These are phyloP conservation scores for Dilophus febrilis DNA, from an alignment of 2,888 invertebrate genomes.

Conservation along the genomic window DNA sequence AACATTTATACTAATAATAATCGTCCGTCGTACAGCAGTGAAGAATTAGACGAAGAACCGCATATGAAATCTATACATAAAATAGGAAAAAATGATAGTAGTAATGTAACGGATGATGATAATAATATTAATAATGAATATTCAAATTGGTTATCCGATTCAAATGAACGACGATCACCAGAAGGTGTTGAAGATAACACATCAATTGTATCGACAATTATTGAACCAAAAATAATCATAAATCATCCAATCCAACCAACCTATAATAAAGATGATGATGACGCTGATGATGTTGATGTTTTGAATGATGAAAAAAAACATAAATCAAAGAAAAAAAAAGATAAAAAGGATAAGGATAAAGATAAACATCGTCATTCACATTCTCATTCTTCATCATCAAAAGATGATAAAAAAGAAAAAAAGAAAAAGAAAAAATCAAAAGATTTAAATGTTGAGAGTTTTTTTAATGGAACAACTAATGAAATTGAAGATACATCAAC, in stretches of 20 bases:
- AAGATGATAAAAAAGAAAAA: constrained; percentile 33
- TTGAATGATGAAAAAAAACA: constrained; percentile 30
- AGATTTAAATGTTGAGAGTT: constrained; percentile 4
- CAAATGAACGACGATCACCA: constrained; percentile 54
- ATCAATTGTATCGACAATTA: constrained; percentile 16
- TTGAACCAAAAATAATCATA: constrained; percentile 6
- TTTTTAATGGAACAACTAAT: background rate
- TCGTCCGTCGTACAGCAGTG: too few species aligned
- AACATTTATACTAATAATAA: too few species aligned
- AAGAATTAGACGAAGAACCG: too few species aligned
- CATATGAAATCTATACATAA: too few species aligned
- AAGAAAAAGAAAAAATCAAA: constrained; percentile 17
- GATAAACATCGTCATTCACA: constrained; percentile 29
- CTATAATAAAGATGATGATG: background rate
- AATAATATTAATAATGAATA: constrained; percentile 26
- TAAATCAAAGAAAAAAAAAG: constrained; percentile 31
- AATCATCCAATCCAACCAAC: constrained; percentile 8
- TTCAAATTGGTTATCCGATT: constrained; percentile 48
- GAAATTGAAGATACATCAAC: too few species aligned
- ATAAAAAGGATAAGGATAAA: constrained; percentile 17
- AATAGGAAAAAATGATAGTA: too few species aligned
- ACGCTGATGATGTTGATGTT: constrained; percentile 5
- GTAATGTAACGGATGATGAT: too few species aligned
- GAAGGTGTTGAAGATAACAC: constrained; percentile 44
- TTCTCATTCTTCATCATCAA: too few species aligned